Evolutionary conservation across 2,888 invertebrate genomes (phyloP).

Genomic region (Tolmerus cingulatus): DNA sequence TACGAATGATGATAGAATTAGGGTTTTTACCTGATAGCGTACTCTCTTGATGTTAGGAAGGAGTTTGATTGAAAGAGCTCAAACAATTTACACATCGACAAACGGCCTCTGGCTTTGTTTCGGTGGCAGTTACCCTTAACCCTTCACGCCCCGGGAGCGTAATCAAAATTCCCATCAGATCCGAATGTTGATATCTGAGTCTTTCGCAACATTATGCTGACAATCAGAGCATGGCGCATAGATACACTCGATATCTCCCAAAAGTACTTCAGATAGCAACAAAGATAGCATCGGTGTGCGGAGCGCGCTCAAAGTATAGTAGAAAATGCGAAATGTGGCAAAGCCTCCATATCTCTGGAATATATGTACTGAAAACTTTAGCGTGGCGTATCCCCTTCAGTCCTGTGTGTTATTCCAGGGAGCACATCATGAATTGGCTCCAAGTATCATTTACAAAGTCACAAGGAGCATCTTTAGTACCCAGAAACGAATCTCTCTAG

Average conservation of each 20-base stretch:
- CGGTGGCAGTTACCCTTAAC: background rate
- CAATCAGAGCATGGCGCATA: conserved; percentile 34
- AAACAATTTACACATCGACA: conserved; percentile 3
- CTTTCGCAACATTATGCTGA: conserved; percentile 34
- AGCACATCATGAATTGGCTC: conserved; percentile 42
- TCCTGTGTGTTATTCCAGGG: conserved; percentile 31
- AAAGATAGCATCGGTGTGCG: conserved; percentile 23
- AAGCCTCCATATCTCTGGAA: conserved; percentile 27
- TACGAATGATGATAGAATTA: background rate
- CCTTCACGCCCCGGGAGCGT: background rate
- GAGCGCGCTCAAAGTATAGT: background rate
- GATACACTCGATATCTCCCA: conserved; percentile 30
- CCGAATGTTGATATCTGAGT: conserved; percentile 37
- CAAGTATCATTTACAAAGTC: conserved; percentile 43
- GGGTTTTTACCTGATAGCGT: background rate
- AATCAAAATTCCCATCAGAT: conserved; percentile 41
- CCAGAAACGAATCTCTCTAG: conserved; percentile 40
- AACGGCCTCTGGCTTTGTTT: background rate
- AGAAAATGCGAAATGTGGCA: conserved; percentile 12
- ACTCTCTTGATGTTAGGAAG: background rate
- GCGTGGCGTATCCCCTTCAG: background rate
- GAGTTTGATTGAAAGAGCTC: background rate
- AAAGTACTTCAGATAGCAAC: conserved; percentile 19
- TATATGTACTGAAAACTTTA: conserved; percentile 36
- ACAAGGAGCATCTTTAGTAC: conserved; percentile 39